Base-by-base conservation (phyloP, 37 sponge, comb jelly and placozoan species). In the Spongilla lacustris region DNA sequence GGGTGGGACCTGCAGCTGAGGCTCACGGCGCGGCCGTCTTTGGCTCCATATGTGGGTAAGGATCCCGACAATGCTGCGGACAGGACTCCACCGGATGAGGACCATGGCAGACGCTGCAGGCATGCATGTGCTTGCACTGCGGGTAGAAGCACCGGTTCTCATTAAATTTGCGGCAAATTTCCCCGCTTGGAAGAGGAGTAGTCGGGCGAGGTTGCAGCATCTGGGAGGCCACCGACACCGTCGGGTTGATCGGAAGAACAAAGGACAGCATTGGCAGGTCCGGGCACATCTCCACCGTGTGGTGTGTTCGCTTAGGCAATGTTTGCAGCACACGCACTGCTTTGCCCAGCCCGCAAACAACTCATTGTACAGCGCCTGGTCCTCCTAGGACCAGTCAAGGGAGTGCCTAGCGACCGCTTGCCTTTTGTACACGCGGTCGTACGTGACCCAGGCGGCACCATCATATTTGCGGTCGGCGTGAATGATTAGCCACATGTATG, bases 311-410 rank as follows among this genome's bases (percentile, higher is more conserved):
- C 58, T 17, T 17, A 58, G 21, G 58, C 58, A 58, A 17, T 58
- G 11, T 17, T 14, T 6, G 58, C 58, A 58, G 14, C 58, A 1
- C 14, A 17, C 1, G 14, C 19, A 58, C 58, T 58, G 58, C 58
- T 58, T 58, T 1, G 21, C 58, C 19, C 58, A 14, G 14, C 58
- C 58, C 1, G 58, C 58, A 17, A 83, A 89, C 23, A 84, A 28
- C 67, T 89, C 74, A 31, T 83, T 88, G 77, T 82, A 76, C 24
- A 88, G 71, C 0, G n/a, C n/a, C 12, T 36, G 37, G 27, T 88
- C 88, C 23, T 76, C 34, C 13, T 21, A 4, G 1, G 30, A 29
- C 89, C 89, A 89, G 68, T 89, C 68, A 21, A 89, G 84, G 28
- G 46, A 50, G 9, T 72, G 36, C 14, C 36, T 79, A 0, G 25